Evolutionary conservation across 2,797 vertebrate genomes (phyloP), one percentile per base, ranked within the genome.

Genomic region (Vireo griseus): DNA sequence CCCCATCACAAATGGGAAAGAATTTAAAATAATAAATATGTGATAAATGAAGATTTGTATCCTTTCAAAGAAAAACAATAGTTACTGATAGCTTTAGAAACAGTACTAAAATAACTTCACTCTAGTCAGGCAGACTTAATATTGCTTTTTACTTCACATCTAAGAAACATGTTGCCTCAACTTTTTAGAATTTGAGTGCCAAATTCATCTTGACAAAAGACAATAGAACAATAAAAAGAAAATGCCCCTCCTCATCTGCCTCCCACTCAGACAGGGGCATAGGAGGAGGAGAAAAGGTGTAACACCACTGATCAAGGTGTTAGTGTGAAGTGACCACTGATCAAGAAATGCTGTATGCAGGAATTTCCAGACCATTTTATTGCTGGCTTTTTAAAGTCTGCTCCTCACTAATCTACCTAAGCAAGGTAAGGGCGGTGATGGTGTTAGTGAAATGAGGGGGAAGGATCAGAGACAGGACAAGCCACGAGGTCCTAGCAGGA

Each of bases 401-500:
- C 7, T 45, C 21, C 44, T 47, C 16, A 9, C 15, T 51, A 6
- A 54, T 4, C 21, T 28, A 26, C 15, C 21, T 14, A 35, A 40
- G 15, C 1, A 16, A 72, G 19, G 31, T 4, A 16, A 76, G 4
- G 11, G 17, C 5, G 62, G 31, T 18, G 25, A 29, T 19, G 5
- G 8, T 26, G 8, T 26, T 25, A 20, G 17, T 6, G 10, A 54
- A 50, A 50, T 11, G 5, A 7, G 3, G 1, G 2, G 21, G 14
- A 5, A 35, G 8, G 21, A 42, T 29, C 28, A 45, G 16, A 35
- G 6, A 21, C 2, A 5, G 44, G 37, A 4, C 3, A 45, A 73
- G 19, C 15, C 1, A 1, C 0, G 0, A 81, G 28, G 29, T n/a
- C 35, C 44, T n/a, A 20, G 18, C 5, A 6, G n/a, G 24, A 54